Base-by-base conservation (phyloP, 2,113 vertebrate species). In the Gobius niger region DNA sequence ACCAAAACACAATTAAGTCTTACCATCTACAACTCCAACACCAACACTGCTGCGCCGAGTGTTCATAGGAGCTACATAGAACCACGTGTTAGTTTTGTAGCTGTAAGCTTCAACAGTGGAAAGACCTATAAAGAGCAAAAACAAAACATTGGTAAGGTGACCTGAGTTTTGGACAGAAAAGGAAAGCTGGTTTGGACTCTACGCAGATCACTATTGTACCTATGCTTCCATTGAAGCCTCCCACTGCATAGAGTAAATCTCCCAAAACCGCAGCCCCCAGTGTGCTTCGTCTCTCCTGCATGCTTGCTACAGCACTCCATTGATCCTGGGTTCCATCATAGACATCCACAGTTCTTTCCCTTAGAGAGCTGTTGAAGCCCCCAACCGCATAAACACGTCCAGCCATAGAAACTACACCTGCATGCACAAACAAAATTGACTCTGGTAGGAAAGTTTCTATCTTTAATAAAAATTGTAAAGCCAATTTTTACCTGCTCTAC, bases 21-120 rank as follows among this genome's bases (percentile, higher is more conserved):
- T 90, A 98, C 97, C 96, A 56, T 97, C 94, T 19, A 98, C 96
- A 64, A 98, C 95, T 34, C 96, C 97, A 11, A 98, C 96, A 3
- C 97, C 97, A 83, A 99, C 97, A 66, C 97, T 99, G 94, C 97
- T 99, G 78, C 97, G 93, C 62, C 97, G 89, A 0, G 97, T 99
- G 91, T 99, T 98, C 97, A 99, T 99, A 18, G 96, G 92, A 76
- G 96, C 93, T 68, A 98, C 95, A 61, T 95, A 96, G 67, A 93
- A 91, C 97, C 97, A 99, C 80, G 98, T 95, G 63, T 98, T 96
- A 60, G 92, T 94, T 92, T 97, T 98, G 66, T 91, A 92, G 78
- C 91, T 97, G 89, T 94, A 98, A 61, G 90, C 94, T 90, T 99
- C 97, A 77, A 99, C 96, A 6, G 97, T 97, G 0, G 95, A 93